Evolutionary conservation across 1,140 invertebrate genomes (phyloP), one percentile per base, ranked within the genome.

Genomic region (Drosophila lini): DNA sequence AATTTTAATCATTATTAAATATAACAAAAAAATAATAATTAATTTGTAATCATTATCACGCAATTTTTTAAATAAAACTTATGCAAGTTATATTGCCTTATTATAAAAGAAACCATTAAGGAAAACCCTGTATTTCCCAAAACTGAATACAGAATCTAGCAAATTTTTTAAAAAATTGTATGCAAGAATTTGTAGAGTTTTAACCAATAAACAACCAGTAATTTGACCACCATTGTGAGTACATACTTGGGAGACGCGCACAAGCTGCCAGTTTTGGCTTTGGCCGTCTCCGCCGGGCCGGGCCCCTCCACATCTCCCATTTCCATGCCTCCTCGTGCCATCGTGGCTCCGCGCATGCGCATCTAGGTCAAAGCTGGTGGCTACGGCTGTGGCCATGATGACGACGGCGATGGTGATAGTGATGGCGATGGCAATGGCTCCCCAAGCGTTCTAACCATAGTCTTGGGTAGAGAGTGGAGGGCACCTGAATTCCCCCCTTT

Each of bases 201-300:
- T 28, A 5, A 67, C 16, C 0, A 32, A 68, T 22, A 48, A 58
- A 41, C 6, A 3, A n/a, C 19, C 28, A 42, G 16, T 34, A 2
- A 1, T 10, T 42, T 61, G 15, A 16, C 38, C 38, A 3, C 5
- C 3, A 63, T 13, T 61, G 61, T 61, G 10, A 41, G 56, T 32
- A 50, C 38, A 58, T 65, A 80, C 56, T 52, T 73, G 70, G 80
- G 80, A 67, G 68, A 41, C 50, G 68, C 25, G 67, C 68, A n/a
- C 77, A 85, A 58, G 73, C 67, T 85, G 77, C 81, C 81, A 84
- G 81, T 81, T 84, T 84, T 81, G 81, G 81, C 56, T 59, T 79
- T 68, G 56, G 55, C 68, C 55, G 36, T 67, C 41, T 52, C 45
- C 40, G 38, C 41, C 45, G 40, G 42, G 60, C 59, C 32, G 19